These are phyloP conservation scores for Gnathonemus echidnorhynchus DNA, from an alignment of 2,113 vertebrate genomes.

Conservation along the genomic window DNA sequence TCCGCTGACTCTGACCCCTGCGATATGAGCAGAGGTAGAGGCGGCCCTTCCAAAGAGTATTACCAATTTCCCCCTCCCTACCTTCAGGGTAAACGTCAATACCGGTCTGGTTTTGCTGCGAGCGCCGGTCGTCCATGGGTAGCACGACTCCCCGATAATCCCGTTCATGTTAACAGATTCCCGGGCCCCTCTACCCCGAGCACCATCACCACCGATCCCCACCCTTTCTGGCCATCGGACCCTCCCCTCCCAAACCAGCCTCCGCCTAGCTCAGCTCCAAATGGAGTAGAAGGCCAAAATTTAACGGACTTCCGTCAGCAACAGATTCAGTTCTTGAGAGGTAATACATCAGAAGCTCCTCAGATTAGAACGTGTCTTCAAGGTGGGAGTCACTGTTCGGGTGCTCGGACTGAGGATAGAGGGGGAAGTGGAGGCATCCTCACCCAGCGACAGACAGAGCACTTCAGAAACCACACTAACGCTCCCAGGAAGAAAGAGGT, in stretches of 20 bases:
- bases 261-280: conserved; percentile 9
- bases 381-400: conserved; percentile 10
- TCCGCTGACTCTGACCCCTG: conserved; percentile 55
- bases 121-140: background rate
- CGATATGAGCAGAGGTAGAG: conserved; percentile 76
- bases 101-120: background rate
- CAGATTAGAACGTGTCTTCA: conserved; percentile 27
- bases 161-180: background rate
- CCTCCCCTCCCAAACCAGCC: conserved; percentile 30
- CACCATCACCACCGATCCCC: conserved; percentile 11
- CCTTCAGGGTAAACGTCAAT: conserved; percentile 40
- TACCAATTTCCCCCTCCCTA: conserved; percentile 36
- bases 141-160: conserved; percentile 21
- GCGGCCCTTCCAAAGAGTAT: conserved; percentile 56
- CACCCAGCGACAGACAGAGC: rapidly evolving
- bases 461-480: background rate
- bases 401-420: background rate
- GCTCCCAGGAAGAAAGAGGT: conserved; percentile 33
- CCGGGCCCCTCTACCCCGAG: conserved; percentile 20
- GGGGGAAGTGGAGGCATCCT: background rate
- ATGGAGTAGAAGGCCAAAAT: conserved; percentile 25
- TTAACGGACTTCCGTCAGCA: conserved; percentile 36
- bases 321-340: conserved; percentile 63
- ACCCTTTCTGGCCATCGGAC: background rate
- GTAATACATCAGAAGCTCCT: conserved; percentile 50